phyloP scores from a whole-genome alignment of 2,113 vertebrate genomes.

The Pleuronectes platessa region DNA sequence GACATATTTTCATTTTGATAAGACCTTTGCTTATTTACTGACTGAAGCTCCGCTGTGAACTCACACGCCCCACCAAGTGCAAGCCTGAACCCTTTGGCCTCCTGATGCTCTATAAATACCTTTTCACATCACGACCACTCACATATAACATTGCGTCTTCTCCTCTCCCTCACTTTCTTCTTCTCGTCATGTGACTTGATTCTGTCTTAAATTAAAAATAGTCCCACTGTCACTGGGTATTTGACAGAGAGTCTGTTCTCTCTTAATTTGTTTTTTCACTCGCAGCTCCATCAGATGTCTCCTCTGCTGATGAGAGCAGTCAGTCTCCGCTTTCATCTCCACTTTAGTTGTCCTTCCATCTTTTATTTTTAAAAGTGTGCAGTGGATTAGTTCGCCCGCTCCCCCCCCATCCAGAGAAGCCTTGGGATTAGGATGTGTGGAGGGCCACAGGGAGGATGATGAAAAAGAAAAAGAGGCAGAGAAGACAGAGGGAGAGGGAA shows the following conservation, averaged over 20 bases:
- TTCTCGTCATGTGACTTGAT: conserved; percentile 20
- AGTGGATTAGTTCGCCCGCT: conserved; percentile 54
- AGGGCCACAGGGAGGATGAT: conserved; percentile 25
- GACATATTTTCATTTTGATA: conserved; percentile 21
- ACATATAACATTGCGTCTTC: conserved; percentile 25
- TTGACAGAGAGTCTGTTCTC: conserved; percentile 29
- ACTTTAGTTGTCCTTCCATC: conserved; percentile 54
- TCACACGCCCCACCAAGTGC: not conserved
- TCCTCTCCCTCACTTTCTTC: conserved; percentile 30
- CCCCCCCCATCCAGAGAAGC: conserved; percentile 40
- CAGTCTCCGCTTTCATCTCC: conserved; percentile 64
- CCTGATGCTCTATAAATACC: conserved; percentile 58
- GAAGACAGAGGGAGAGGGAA: conserved; percentile 1
- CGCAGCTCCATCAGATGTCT: conserved; percentile 45
- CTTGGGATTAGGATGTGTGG: conserved; percentile 55
- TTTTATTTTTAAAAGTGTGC: conserved; percentile 66
- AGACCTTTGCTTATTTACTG: conserved; percentile 43
- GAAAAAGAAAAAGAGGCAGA: conserved; percentile 1
- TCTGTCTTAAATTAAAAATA: conserved; percentile 67
- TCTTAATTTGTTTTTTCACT: conserved; percentile 23
- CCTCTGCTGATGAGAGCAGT: conserved; percentile 53
- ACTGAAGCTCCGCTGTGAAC: conserved; percentile 24
- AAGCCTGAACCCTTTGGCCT: conserved; percentile 25
- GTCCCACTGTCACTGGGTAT: conserved; percentile 14
- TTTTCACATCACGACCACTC: conserved; percentile 34